Conservation (phyloP, 2,797 vertebrate species). For the Smutsia temminckii region DNA sequence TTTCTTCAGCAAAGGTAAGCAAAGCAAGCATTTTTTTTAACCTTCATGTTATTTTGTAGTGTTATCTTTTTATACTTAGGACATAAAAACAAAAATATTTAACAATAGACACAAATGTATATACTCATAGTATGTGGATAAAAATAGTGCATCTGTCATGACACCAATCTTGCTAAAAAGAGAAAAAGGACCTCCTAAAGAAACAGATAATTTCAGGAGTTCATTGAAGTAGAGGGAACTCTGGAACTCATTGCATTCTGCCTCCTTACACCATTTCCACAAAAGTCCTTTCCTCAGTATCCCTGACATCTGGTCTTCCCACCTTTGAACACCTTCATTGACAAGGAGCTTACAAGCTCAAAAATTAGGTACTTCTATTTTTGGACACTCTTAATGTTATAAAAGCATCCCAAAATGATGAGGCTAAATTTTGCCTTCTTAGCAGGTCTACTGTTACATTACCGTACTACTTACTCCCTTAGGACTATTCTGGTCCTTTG, state of each 20-base stretch:
- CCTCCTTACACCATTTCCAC: neutral
- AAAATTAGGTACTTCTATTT: conserved; percentile 1
- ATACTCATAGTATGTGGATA: neutral
- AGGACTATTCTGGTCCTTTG: neutral
- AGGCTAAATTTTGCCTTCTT: neutral
- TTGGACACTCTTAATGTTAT: neutral
- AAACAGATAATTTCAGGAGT: neutral
- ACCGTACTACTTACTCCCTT: neutral
- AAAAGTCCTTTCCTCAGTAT: neutral
- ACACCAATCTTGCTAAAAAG: neutral
- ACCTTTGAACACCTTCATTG: neutral
- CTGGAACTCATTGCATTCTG: neutral
- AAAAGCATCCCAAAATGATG: neutral
- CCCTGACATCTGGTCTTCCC: neutral
- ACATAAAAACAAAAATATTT: neutral
- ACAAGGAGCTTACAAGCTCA: neutral
- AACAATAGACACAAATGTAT: neutral
- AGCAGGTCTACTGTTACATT: neutral
- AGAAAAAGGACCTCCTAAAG: neutral
- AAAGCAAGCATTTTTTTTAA: neutral
- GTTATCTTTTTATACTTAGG: neutral
- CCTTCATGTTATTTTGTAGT: neutral
- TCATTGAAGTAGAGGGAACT: neutral
- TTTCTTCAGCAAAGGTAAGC: conserved; percentile 94
- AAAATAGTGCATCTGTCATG: conserved; percentile 11